phyloP scores from a whole-genome alignment of 2,113 vertebrate genomes.

The Neolamprologus modestus region DNA sequence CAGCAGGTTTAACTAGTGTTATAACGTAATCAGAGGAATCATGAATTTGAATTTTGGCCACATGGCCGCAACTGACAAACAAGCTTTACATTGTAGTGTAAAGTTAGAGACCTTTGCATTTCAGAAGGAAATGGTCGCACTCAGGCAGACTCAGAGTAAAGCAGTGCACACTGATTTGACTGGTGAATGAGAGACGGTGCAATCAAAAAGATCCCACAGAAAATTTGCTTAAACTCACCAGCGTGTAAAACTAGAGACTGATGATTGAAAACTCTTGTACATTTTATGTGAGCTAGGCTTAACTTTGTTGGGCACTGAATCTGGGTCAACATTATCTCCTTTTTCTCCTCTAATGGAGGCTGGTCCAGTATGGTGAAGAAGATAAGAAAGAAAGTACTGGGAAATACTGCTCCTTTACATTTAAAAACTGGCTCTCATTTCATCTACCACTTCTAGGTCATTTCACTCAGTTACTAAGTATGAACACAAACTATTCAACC shows the following conservation, averaged over 20 bases:
- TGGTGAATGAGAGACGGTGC: neutral
- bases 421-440: neutral
- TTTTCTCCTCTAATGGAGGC: neutral
- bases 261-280: neutral
- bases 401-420: neutral
- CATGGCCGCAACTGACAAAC: neutral
- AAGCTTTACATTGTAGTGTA: neutral
- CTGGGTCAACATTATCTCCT: neutral
- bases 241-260: neutral
- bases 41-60: neutral
- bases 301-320: neutral
- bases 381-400: neutral
- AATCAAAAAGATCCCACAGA: neutral
- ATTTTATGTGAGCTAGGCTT: neutral
- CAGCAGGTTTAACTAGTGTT: neutral
- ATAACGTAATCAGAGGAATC: neutral
- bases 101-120: neutral
- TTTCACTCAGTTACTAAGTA: neutral
- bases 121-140: neutral
- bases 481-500: neutral
- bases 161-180: neutral
- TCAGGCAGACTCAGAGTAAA: neutral
- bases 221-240: neutral
- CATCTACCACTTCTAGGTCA: neutral
- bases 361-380: neutral